Conservation (phyloP, 2,888 invertebrate species). For the Dryadula phaetusa region DNA sequence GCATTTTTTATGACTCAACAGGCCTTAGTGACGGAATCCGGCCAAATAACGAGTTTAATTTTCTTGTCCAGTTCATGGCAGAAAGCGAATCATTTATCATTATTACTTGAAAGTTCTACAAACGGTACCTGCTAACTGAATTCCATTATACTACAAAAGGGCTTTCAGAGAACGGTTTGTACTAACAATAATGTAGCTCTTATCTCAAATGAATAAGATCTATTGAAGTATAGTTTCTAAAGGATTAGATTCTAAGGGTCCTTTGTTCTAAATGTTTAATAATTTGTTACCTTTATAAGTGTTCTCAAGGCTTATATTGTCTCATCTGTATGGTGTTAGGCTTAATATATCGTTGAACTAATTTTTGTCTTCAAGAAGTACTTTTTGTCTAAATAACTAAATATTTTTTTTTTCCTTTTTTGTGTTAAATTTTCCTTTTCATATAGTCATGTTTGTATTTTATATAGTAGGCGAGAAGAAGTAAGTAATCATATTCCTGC, state of each 20-base stretch:
- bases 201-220: slow-evolving; percentile 7
- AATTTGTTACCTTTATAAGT: slow-evolving; percentile 32
- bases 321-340: too few relatives aligned
- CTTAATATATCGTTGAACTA: too few relatives aligned
- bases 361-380: too few relatives aligned
- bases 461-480: too few relatives aligned
- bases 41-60: neutral
- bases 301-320: neutral
- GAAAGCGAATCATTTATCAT: neutral
- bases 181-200: slow-evolving; percentile 9
- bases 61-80: neutral
- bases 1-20: too few relatives aligned
- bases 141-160: slow-evolving; percentile 8
- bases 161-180: neutral
- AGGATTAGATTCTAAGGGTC: slow-evolving; percentile 9
- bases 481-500: too few relatives aligned
- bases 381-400: too few relatives aligned
- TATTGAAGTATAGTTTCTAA: slow-evolving; percentile 13
- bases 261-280: slow-evolving; percentile 39
- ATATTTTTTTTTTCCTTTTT: too few relatives aligned
- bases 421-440: too few relatives aligned
- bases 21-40: neutral
- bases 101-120: slow-evolving; percentile 1
- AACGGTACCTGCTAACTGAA: slow-evolving; percentile 14
- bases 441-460: too few relatives aligned